Evolutionary conservation across 2,888 invertebrate genomes (phyloP).

Genomic region (Hemithea aestivaria): DNA sequence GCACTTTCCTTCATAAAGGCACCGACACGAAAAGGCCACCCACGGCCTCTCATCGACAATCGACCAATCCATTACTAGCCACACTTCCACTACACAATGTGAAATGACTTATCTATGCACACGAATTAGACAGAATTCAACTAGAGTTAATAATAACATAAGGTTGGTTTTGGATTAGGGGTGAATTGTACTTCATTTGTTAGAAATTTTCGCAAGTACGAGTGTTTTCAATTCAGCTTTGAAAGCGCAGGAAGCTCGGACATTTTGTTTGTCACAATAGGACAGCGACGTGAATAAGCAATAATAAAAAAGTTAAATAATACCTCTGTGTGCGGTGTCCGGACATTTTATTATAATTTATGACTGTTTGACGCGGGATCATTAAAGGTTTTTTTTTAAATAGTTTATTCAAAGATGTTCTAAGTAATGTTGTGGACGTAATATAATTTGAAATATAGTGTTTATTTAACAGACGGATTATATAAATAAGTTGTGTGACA

Average conservation of each 20-base stretch:
- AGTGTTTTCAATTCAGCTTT: conserved; percentile 52
- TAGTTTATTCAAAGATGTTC: conserved; percentile 3
- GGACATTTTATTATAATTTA: conserved; percentile 39
- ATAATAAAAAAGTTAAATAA: conserved; percentile 30
- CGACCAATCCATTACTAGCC: conserved; percentile 60
- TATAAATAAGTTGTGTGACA: too few species aligned
- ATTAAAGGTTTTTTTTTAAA: conserved; percentile 19
- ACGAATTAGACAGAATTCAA: conserved; percentile 10
- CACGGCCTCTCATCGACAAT: conserved; percentile 56
- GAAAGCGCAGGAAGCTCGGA: conserved; percentile 65
- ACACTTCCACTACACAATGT: conserved; percentile 35
- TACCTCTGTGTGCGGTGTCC: conserved; percentile 41
- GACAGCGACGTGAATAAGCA: conserved; percentile 42
- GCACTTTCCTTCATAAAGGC: conserved; percentile 50
- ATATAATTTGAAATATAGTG: not conserved
- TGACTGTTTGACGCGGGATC: conserved; percentile 21
- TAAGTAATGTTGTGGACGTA: not conserved
- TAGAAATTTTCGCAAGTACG: not conserved
- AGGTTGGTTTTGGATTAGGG: conserved; percentile 9
- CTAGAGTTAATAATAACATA: accelerated
- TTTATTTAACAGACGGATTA: too few species aligned
- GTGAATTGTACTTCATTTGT: too few species aligned
- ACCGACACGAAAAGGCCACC: conserved; percentile 59
- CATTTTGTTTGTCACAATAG: conserved; percentile 58
- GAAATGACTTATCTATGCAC: conserved; percentile 26